Evolutionary conservation across 2,888 invertebrate genomes (phyloP).

Genomic region (Teinopalpus imperialis): DNA sequence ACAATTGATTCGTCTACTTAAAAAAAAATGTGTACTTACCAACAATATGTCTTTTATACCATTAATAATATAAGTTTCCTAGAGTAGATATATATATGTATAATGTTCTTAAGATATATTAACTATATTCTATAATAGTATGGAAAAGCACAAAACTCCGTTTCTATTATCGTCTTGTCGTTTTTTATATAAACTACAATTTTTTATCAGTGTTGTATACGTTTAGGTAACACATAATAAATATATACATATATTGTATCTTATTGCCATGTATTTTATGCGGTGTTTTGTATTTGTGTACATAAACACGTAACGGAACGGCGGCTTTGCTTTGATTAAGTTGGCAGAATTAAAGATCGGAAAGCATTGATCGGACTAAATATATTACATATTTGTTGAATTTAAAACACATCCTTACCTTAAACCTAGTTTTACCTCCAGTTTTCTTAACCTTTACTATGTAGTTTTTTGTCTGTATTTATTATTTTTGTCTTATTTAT

Average conservation of each 20-base stretch:
- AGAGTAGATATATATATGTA: slow-evolving; percentile 36
- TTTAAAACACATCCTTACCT: too few species aligned
- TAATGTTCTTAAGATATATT: slow-evolving; percentile 25
- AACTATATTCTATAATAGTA: slow-evolving; percentile 36
- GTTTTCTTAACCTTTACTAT: too few species aligned
- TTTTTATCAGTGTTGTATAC: slow-evolving; percentile 61
- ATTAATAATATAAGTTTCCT: slow-evolving; percentile 31
- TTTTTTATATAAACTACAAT: slow-evolving; percentile 42
- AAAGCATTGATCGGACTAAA: too few species aligned
- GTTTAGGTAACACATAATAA: slow-evolving; percentile 49
- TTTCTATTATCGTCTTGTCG: slow-evolving; percentile 56
- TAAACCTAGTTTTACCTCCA: too few species aligned
- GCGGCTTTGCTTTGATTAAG: slow-evolving; percentile 48
- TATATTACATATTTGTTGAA: too few species aligned
- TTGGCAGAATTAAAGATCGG: neutral
- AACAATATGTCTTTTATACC: slow-evolving; percentile 56
- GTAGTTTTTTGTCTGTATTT: too few species aligned
- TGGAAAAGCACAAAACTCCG: slow-evolving; percentile 66
- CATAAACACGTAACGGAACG: slow-evolving; percentile 46
- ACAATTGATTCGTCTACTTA: slow-evolving; percentile 9
- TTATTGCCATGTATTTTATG: slow-evolving; percentile 46
- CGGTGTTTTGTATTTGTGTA: slow-evolving; percentile 67
- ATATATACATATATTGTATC: slow-evolving; percentile 47
- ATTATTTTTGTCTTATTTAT: too few species aligned
- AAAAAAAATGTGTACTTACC: slow-evolving; percentile 32